phyloP scores from a whole-genome alignment of 2,888 invertebrate species.

The Euphydryas editha region DNA sequence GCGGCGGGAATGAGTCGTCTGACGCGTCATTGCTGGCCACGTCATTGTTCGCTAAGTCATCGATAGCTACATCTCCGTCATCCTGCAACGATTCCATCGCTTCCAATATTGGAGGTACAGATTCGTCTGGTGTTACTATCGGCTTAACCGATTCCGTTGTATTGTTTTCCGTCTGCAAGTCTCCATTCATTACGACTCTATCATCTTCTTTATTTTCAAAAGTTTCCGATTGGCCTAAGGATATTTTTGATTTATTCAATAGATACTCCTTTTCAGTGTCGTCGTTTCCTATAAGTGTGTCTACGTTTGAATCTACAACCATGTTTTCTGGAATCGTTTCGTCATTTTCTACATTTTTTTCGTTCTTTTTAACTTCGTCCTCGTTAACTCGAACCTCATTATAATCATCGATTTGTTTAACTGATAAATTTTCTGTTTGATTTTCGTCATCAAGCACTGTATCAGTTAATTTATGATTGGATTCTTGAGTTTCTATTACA shows the following conservation, averaged over 20 bases:
- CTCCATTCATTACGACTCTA: conserved; percentile 31
- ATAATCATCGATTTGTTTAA: background rate
- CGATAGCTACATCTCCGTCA: conserved; percentile 5
- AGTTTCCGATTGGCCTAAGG: background rate
- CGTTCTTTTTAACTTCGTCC: background rate
- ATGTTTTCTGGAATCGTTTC: background rate
- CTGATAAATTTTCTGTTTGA: background rate
- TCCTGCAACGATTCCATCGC: conserved; percentile 8
- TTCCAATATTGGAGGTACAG: conserved; percentile 5
- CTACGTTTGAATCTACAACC: background rate
- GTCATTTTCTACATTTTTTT: background rate
- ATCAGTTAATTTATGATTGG: conserved; percentile 23
- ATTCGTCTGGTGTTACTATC: conserved; percentile 3
- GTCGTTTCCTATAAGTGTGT: background rate
- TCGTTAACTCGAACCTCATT: background rate
- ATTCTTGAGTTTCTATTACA: background rate
- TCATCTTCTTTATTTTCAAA: conserved; percentile 17
- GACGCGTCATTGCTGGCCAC: conserved; percentile 40
- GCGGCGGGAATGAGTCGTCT: background rate
- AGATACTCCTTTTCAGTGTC: conserved; percentile 1
- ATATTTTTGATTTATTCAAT: conserved; percentile 1
- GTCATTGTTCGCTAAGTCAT: conserved; percentile 45
- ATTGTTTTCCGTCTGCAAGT: conserved; percentile 20
- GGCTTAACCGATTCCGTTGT: background rate
- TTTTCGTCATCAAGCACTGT: background rate